Base-by-base conservation (phyloP, 2,113 vertebrate genomes). In the Zeus faber region DNA sequence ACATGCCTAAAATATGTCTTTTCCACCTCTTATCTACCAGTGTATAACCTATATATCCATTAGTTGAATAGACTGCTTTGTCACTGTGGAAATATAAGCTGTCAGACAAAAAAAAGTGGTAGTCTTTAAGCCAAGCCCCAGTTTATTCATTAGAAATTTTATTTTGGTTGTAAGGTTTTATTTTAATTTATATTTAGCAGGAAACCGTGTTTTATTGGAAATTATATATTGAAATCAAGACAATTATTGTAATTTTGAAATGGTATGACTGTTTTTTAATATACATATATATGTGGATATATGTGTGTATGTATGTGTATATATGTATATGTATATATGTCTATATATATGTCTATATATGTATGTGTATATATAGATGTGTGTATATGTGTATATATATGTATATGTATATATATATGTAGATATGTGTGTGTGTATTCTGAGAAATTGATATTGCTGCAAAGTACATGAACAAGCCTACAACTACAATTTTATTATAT, bases 181-280 rank as follows among this genome's bases (percentile, higher is more conserved):
- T 53, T 35, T 23, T 1, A 5, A 1, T n/a, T 33, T 23, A 17
- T 55, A 14, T 22, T 47, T 52, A 54, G n/a, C 27, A 41, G 53
- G 10, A 61, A 72, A 58, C 53, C 47, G 67, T 47, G 9, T 58
- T 72, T 64, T 49, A 68, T 61, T 56, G 40, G 21, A 59, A 70
- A 64, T 56, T 40, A 45, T 54, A 14, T 65, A 54, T 57, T 60
- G 22, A 65, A 49, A 14, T 62, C 20, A n/a, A 74, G 31, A 49
- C 8, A 22, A 26, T 55, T 64, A 47, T 27, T 77, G 58, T 71
- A 47, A 62, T 65, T 75, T 80, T 31, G 63, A 62, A 74, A 48
- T 53, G 47, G 74, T 72, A 70, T 24, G 74, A 86, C 83, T 87
- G 82, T 87, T 85, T n/a, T n/a, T n/a, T n/a, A n/a, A 77, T 79